These are phyloP conservation scores for Dreissena polymorpha DNA, from an alignment of 1,140 invertebrate species.

Conservation along the genomic window DNA sequence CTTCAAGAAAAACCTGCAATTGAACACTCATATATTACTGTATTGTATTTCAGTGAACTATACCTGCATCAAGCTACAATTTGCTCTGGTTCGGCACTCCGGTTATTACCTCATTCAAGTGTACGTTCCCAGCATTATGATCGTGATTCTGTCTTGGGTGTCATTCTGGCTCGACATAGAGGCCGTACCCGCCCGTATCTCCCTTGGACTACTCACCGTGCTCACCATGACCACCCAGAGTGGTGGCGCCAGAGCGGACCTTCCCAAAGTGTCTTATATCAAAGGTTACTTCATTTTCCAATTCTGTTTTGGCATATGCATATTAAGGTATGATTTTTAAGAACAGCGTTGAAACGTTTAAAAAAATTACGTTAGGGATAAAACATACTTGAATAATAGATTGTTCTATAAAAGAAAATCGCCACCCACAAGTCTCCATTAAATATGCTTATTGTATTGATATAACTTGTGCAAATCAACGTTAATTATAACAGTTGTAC, in stretches of 20 bases:
- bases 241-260: conserved; percentile 64
- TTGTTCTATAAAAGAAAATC: no score
- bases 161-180: conserved; percentile 92
- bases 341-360: no score
- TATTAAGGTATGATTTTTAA: no score
- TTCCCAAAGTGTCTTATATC: conserved; percentile 80
- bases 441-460: no score
- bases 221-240: conserved; percentile 79
- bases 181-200: conserved; percentile 83
- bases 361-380: no score
- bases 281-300: conserved; percentile 77
- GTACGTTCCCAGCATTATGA: conserved; percentile 70
- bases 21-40: no score
- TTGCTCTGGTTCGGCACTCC: conserved; percentile 63
- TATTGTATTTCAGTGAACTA: conserved; percentile 62
- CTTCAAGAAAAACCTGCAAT: no score
- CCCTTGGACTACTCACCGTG: conserved; percentile 77
- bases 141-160: conserved; percentile 95
- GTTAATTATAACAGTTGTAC: no score
- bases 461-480: no score
- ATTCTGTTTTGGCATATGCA: no score
- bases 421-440: no score
- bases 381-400: no score
- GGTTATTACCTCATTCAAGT: conserved; percentile 72
- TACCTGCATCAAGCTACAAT: conserved; percentile 64